Evolutionary conservation across 2,888 invertebrate genomes (phyloP), one percentile per base, ranked within the genome.

Genomic region (Uropetala carovei): DNA sequence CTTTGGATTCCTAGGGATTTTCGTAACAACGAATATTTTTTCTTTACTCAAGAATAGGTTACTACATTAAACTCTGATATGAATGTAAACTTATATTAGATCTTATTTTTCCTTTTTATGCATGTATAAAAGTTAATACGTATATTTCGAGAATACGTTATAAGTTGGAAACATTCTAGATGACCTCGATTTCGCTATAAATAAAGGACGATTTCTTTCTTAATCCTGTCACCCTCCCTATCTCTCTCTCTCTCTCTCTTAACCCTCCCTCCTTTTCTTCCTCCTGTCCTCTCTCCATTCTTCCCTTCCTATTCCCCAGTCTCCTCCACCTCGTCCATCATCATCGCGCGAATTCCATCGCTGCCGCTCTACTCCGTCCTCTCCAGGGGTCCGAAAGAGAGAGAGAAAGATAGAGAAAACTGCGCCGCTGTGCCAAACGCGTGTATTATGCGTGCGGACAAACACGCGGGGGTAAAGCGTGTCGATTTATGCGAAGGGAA

Each of bases 371-470:
- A 43, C 43, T 43, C 43, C 43, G 43, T 43, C 43, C 43, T 22
- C 75, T 18, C 13, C 75, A 27, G 75, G 75, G 75, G 68, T 68
- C 68, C 68, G 9, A 68, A 0, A 22, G n/a, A 18, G n/a, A 64
- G 64, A 64, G 75, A n/a, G 9, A 68, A 0, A 22, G n/a, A 18
- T n/a, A n/a, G n/a, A 64, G 64, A 64, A n/a, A 27, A 7, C 75
- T 75, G 27, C 16, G 75, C 75, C 75, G 75, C 75, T 13, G 22
- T 27, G 27, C 75, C 75, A 75, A 75, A 75, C 75, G 75, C 27
- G 75, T 75, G 75, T 75, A 75, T 75, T 75, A 75, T 75, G 75
- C 75, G 75, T 75, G 75, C 22, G 75, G 75, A 75, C 75, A 75
- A 75, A 75, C 75, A 75, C 75, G 75, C 75, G 22, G 27, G 11